These are phyloP conservation scores for Parazoanthus atlanticus DNA, from an alignment of 92 coral and sea anemone species.

Conservation along the genomic window DNA sequence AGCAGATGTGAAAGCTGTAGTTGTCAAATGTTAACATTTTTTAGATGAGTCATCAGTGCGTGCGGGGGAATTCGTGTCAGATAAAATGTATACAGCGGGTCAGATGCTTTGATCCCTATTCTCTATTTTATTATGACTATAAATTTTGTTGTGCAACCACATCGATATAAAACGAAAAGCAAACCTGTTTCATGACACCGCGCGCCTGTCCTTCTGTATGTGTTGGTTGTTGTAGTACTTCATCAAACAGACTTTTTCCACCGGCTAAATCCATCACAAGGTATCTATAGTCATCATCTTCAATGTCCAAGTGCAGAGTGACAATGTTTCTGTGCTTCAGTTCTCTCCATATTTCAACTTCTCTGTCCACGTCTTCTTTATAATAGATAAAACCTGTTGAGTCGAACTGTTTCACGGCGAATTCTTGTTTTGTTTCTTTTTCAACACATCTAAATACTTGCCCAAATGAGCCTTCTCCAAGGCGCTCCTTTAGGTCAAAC, in stretches of 20 bases:
- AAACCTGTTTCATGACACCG: conserved; percentile 43
- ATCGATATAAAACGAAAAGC: not conserved
- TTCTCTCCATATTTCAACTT: conserved; percentile 53
- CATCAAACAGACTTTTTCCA: conserved; percentile 58
- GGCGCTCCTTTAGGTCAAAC: conserved; percentile 29
- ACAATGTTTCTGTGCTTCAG: conserved; percentile 56
- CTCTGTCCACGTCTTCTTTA: conserved; percentile 43
- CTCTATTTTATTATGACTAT: not conserved
- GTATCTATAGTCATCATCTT: conserved; percentile 41
- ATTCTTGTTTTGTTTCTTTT: conserved; percentile 34
- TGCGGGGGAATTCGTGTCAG: not conserved
- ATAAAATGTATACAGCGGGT: not conserved
- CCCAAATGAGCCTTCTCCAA: conserved; percentile 44
- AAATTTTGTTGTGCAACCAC: not conserved
- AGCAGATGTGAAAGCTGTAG: not conserved
- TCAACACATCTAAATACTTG: conserved; percentile 33
- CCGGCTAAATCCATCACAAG: conserved; percentile 59
- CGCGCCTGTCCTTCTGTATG: conserved; percentile 59
- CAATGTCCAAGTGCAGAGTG: conserved; percentile 44
- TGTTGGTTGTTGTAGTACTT: conserved; percentile 42
- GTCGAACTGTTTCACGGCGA: conserved; percentile 40
- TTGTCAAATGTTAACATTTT: not conserved
- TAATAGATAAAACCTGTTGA: conserved; percentile 22
- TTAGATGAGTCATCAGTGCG: not conserved
- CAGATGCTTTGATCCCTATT: not conserved